These are phyloP conservation scores for Caenorhabditis becei DNA, from an alignment of 2,888 invertebrate genomes.

Conservation along the genomic window DNA sequence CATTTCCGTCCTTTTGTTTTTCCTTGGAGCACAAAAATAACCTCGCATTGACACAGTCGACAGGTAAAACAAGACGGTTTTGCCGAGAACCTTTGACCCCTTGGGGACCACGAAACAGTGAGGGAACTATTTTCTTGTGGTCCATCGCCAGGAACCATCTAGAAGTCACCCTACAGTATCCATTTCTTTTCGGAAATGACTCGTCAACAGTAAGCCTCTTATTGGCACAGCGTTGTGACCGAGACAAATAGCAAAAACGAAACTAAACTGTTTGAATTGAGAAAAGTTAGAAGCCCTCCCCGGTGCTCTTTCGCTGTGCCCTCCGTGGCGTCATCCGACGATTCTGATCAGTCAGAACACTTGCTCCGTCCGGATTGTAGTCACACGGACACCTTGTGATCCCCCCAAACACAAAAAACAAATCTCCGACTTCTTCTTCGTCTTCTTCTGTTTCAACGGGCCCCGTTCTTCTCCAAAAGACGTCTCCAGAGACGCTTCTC, in stretches of 20 bases:
- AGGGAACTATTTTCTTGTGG: neutral
- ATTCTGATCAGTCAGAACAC: conserved; percentile 25
- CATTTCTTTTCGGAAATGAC: too few relatives aligned
- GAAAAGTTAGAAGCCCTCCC: neutral
- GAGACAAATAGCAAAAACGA: neutral
- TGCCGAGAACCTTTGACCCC: too few relatives aligned
- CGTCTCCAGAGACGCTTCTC: conserved; percentile 6
- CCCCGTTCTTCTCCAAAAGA: conserved; percentile 17
- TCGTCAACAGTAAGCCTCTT: conserved; percentile 20
- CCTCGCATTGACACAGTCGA: neutral
- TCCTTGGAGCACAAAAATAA: neutral
- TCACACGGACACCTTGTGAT: conserved; percentile 1
- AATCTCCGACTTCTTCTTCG: conserved; percentile 2
- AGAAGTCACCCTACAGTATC: too few relatives aligned
- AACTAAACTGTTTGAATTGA: neutral
- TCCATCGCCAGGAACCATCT: neutral
- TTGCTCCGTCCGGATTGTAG: neutral
- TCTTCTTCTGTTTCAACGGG: conserved; percentile 35
- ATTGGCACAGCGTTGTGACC: neutral
- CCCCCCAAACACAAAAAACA: conserved; percentile 10
- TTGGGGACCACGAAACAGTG: too few relatives aligned
- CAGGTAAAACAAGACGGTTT: neutral
- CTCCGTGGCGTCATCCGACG: too few relatives aligned
- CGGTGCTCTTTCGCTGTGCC: too few relatives aligned
- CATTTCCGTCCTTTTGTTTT: conserved; percentile 26